These are phyloP conservation scores for Theocolax elegans DNA, from an alignment of 1,140 invertebrate species.

Conservation along the genomic window DNA sequence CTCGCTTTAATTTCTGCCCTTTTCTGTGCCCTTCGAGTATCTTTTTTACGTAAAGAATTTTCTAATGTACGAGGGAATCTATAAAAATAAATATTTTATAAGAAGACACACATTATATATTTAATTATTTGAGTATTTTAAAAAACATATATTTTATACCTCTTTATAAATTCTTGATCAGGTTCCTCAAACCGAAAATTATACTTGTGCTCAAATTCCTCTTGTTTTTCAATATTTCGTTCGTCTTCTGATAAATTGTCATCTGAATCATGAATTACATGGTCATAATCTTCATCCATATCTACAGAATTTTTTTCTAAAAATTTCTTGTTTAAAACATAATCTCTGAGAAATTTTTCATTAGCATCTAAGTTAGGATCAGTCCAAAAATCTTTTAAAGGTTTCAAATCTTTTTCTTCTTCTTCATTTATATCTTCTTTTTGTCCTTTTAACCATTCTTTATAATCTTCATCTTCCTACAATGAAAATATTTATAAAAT, in stretches of 20 bases:
- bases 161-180: conserved; percentile 88
- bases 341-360: conserved; percentile 93
- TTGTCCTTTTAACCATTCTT: conserved; percentile 86
- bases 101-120: background rate
- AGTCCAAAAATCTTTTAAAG: conserved; percentile 86
- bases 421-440: conserved; percentile 74
- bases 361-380: conserved; percentile 82
- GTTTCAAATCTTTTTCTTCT: conserved; percentile 76
- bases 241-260: conserved; percentile 86
- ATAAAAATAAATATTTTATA: conserved; percentile 10
- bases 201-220: conserved; percentile 94
- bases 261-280: conserved; percentile 75
- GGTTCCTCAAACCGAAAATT: conserved; percentile 98
- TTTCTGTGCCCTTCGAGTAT: conserved; percentile 82
- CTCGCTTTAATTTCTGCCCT: conserved; percentile 79
- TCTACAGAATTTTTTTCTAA: conserved; percentile 72
- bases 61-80: conserved; percentile 90
- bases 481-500: conserved; percentile 41
- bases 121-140: conserved; percentile 13
- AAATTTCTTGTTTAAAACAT: conserved; percentile 88
- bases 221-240: conserved; percentile 80
- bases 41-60: conserved; percentile 82
- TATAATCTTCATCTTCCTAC: conserved; percentile 76
- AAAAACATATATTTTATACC: conserved; percentile 53
- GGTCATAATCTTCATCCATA: conserved; percentile 76